A percentile compares a stretch with the other conserved stretches of the same genome.
Conservation (phyloP, 1,140 invertebrate genomes). For the Drosophila tsacasi region DNA sequence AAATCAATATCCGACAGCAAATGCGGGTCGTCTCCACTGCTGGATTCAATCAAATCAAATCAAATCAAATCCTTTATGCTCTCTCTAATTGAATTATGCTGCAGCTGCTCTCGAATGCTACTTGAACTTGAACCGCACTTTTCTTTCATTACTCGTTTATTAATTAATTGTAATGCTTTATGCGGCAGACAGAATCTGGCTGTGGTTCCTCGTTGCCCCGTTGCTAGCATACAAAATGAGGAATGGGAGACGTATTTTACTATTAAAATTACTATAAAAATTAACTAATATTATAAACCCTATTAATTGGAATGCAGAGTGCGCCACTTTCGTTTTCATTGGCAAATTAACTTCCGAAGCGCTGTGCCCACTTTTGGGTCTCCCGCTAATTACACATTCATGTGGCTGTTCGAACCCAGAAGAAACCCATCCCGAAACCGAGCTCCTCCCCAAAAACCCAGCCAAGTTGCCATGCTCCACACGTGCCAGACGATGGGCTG, state of each 20-base stretch:
- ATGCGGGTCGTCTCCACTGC: neutral
- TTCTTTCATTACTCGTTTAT: no score
- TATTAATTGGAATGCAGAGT: neutral
- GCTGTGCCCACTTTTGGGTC: conserved; percentile 4
- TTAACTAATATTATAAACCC: neutral
- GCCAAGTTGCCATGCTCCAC: conserved; percentile 61
- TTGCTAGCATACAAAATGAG: conserved; percentile 8
- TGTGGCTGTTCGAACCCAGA: conserved; percentile 22
- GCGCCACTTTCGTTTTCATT: conserved; percentile 66
- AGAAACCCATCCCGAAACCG: conserved; percentile 25
- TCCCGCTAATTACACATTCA: conserved; percentile 44
- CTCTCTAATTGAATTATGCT: conserved; percentile 7
- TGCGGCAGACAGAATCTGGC: neutral
- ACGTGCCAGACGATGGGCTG: conserved; percentile 52
- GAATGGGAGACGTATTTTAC: neutral
- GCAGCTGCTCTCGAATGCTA: neutral
- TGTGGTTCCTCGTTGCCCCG: neutral
- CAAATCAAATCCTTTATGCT: conserved; percentile 1
- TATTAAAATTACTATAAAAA: no score
- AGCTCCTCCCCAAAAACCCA: conserved; percentile 7
- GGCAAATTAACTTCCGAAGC: conserved; percentile 68
- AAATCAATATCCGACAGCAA: neutral
- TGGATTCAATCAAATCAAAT: conserved; percentile 14
- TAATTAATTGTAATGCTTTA: conserved; percentile 13
- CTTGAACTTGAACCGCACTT: conserved; percentile 2